phyloP scores from a whole-genome alignment of 2,888 invertebrate species.

The Nemotelus pantherinus region DNA sequence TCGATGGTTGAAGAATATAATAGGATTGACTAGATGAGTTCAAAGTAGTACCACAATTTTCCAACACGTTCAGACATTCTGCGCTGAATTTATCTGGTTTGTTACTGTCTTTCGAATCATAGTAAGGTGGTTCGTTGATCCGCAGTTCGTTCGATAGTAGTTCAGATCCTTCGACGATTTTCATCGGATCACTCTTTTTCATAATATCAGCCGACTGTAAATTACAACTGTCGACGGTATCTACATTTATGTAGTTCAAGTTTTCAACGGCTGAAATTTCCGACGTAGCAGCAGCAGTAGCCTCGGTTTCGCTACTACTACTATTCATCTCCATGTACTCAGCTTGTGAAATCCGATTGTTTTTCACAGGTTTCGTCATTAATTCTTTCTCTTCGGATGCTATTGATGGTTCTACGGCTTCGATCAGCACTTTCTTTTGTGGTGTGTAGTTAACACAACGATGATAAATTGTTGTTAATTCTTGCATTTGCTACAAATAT shows the following conservation, averaged over 20 bases:
- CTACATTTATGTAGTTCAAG: constrained; percentile 64
- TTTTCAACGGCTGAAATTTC: constrained; percentile 63
- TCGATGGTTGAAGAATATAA: constrained; percentile 72
- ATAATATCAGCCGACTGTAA: constrained; percentile 56
- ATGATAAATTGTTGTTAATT: constrained; percentile 86
- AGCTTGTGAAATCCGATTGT: constrained; percentile 51
- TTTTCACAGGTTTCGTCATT: background rate
- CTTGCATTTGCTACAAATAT: constrained; percentile 80
- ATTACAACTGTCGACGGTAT: constrained; percentile 59
- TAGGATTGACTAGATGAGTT: constrained; percentile 61
- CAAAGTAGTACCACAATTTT: constrained; percentile 56
- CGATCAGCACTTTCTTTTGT: constrained; percentile 58
- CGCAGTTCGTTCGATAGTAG: constrained; percentile 61
- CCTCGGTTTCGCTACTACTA: constrained; percentile 61
- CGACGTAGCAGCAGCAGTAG: constrained; percentile 52
- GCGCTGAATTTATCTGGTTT: constrained; percentile 63
- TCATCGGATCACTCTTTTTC: constrained; percentile 60
- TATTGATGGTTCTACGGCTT: constrained; percentile 66
- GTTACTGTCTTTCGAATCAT: constrained; percentile 63
- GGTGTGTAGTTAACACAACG: constrained; percentile 75
- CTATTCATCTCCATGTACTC: constrained; percentile 65
- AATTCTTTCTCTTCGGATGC: constrained; percentile 64
- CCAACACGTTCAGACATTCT: constrained; percentile 63
- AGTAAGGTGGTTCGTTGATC: constrained; percentile 64
- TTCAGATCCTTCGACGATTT: constrained; percentile 57